Evolutionary conservation across 2,113 vertebrate species (phyloP), one percentile per base, ranked within the genome.

Genomic region (Oreotragus oreotragus): DNA sequence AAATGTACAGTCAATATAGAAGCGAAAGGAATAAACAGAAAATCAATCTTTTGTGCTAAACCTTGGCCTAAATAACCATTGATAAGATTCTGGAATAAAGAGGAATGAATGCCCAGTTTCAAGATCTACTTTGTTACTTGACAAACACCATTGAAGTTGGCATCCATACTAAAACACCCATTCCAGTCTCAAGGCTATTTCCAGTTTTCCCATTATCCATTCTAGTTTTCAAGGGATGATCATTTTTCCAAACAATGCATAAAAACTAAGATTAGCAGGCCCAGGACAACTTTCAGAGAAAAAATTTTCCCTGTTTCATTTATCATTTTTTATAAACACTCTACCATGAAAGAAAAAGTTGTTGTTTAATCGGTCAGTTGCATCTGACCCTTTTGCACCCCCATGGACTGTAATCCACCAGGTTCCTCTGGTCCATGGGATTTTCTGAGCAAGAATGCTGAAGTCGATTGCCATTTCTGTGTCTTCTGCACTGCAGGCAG

Each of bases 1-100:
- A 97, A 97, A 97, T 93, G 96, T 53, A 80, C 76, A 96, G 96
- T 97, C 88, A 88, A 98, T 97, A 96, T 84, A 91, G 97, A 98
- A 84, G 64, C 58, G 88, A 96, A 93, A 96, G 91, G 64, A 95
- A 92, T 97, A 94, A 97, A 96, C 47, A 96, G 43, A 96, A 96
- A 97, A 93, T 96, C 45, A 30, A 60, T 95, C 89, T 93, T 91
- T 77, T 94, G 58, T 53, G 58, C n/a, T 94, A 92, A 79, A 92
- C 49, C 30, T 94, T 97, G 84, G 53, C 47, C 45, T 87, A 94
- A 96, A 96, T 93, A 97, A 87, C 76, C 58, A 93, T 51, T 58
- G 89, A 94, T 89, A 93, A 93, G 83, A 89, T 80, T 77, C 62
- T 93, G 45, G 51, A 95, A 66, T 51, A 94, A 97, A 92, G 23